phyloP scores from a whole-genome alignment of 1,140 invertebrate genomes.

The Agrilus planipennis region DNA sequence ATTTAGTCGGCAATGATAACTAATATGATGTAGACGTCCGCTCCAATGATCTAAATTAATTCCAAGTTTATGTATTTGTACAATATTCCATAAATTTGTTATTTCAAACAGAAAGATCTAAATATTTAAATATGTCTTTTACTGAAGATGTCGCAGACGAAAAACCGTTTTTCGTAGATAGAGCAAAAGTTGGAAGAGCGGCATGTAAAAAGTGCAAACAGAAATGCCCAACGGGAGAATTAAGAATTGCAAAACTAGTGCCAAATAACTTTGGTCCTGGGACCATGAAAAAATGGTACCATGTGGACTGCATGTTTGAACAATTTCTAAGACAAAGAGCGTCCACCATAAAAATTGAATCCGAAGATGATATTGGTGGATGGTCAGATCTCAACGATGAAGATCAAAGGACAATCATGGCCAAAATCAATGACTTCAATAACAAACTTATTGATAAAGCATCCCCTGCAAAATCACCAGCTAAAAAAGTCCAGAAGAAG shows the following conservation, averaged over 20 bases:
- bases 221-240: conserved; percentile 57
- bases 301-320: conserved; percentile 69
- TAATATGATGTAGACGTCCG: too few species aligned
- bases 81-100: not conserved
- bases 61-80: too few species aligned
- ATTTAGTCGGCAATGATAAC: too few species aligned
- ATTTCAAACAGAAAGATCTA: not conserved
- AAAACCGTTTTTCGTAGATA: conserved; percentile 55
- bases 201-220: conserved; percentile 81
- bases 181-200: conserved; percentile 66
- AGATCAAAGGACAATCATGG: conserved; percentile 52
- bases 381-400: conserved; percentile 55
- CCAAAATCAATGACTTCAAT: conserved; percentile 45
- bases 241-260: conserved; percentile 63
- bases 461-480: conserved; percentile 33
- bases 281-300: conserved; percentile 79
- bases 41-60: too few species aligned
- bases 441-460: conserved; percentile 40
- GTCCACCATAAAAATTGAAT: conserved; percentile 70
- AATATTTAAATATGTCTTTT: conserved; percentile 28
- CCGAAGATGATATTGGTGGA: conserved; percentile 65
- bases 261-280: conserved; percentile 71
- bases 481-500: conserved; percentile 4
- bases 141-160: conserved; percentile 33
- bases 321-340: conserved; percentile 64